Evolutionary conservation across 2,113 vertebrate genomes (phyloP).

Genomic region (Micromys minutus): DNA sequence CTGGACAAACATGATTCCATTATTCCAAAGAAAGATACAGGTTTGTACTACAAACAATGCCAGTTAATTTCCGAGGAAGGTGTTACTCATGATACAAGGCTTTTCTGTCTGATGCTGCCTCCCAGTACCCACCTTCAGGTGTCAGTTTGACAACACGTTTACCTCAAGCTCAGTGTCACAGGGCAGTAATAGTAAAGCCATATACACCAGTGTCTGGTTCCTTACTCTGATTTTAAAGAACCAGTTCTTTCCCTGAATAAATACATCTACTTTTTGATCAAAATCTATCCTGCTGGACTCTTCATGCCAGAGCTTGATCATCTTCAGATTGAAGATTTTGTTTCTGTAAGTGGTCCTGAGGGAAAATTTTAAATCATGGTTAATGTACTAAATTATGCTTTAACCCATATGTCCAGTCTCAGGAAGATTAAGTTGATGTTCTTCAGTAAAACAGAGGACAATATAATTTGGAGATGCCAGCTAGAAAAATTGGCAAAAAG

Average conservation of each 20-base stretch:
- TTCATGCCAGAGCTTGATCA: slow-evolving; percentile 90
- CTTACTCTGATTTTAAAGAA: slow-evolving; percentile 83
- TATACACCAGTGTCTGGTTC: slow-evolving; percentile 92
- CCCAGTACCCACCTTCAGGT: slow-evolving; percentile 87
- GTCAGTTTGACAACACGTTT: slow-evolving; percentile 93
- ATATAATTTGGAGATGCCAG: slow-evolving; percentile 93
- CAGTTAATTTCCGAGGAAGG: slow-evolving; percentile 90
- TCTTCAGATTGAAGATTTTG: slow-evolving; percentile 87
- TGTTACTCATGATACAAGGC: slow-evolving; percentile 91
- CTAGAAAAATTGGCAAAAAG: slow-evolving; percentile 89
- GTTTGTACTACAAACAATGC: slow-evolving; percentile 94
- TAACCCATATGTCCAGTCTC: slow-evolving; percentile 85
- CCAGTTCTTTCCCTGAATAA: slow-evolving; percentile 68
- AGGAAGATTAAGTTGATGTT: slow-evolving; percentile 92
- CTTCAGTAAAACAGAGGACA: slow-evolving; percentile 93
- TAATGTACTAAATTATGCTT: slow-evolving; percentile 88
- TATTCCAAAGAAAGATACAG: slow-evolving; percentile 87
- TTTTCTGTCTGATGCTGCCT: slow-evolving; percentile 90
- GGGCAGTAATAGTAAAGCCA: slow-evolving; percentile 94
- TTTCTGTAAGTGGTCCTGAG: slow-evolving; percentile 91
- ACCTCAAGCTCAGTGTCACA: slow-evolving; percentile 92
- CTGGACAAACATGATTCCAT: slow-evolving; percentile 90
- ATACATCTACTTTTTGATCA: slow-evolving; percentile 94
- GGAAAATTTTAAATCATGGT: slow-evolving; percentile 93
- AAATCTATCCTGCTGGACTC: slow-evolving; percentile 92